Evolutionary conservation across 2,888 invertebrate species (phyloP), one percentile per base, ranked within the genome.

Genomic region (Ectemnius cavifrons): DNA sequence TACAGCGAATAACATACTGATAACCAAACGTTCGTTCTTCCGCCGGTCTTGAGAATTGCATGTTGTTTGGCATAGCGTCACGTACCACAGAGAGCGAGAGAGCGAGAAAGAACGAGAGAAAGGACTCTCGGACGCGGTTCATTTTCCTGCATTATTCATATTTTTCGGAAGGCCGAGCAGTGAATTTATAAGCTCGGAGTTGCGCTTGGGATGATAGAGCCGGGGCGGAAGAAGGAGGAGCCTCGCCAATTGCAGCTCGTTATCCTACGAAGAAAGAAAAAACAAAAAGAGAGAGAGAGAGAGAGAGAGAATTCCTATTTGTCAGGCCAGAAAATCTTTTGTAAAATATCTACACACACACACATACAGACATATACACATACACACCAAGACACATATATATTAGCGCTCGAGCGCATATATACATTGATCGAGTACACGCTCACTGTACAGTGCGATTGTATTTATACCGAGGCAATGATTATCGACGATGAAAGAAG

Each of bases 101-200:
- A 23, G 23, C 2, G 23, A 23, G 23, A 23, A 2, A 20, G 20
- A 20, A 2, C 1, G 20, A 20, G 2, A 20, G 20, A 37, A 4
- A 37, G 28, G 28, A 8, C 28, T 37, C 16, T 18, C 23, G 56
- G 23, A 45, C 23, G 23, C 71, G 67, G 76, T 81, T 85, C 78
- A 88, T 89, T 94, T 94, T 65, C 96, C 96, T 57, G 95, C 95
- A 70, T 95, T 94, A 84, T 94, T 94, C 93, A 96, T 93, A 75
- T 93, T 94, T 86, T 95, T 95, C 8, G 96, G 96, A 63, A 96
- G 89, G n/a, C 94, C 94, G 52, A 96, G 91, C n/a, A 96, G 92
- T 0, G 95, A 94, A 88, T 95, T 95, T 82, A 95, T 95, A 6
- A 95, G 91, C 85, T 95, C 95, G 0, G 95, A 95, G 85, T 95